A percentile compares a stretch with the other conserved stretches of the same genome.
Conservation (phyloP, 2,888 invertebrate genomes). For the Corythucha ciliata region DNA sequence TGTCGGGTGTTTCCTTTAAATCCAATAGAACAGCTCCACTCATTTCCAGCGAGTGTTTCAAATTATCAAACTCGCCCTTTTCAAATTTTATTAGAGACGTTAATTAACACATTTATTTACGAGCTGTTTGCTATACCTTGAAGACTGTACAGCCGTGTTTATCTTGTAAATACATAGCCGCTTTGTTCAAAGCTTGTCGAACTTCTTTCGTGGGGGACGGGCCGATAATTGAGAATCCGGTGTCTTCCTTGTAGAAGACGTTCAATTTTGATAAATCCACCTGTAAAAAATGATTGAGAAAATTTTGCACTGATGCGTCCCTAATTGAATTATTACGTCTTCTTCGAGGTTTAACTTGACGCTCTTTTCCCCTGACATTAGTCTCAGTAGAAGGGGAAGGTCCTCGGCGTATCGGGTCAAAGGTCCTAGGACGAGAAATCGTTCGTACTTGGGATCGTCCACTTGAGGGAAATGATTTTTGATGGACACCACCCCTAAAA, state of each 20-base stretch:
- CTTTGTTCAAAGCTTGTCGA: conserved; percentile 51
- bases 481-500: conserved; percentile 47
- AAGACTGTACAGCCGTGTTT: conserved; percentile 33
- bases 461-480: conserved; percentile 60
- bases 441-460: conserved; percentile 51
- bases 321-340: conserved; percentile 39
- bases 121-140: no score
- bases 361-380: conserved; percentile 45
- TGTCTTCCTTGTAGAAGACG: conserved; percentile 65
- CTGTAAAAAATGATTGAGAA: conserved; percentile 25
- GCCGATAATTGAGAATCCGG: conserved; percentile 56
- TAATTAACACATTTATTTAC: no score
- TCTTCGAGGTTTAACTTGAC: conserved; percentile 44
- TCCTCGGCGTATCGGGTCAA: conserved; percentile 81
- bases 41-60: conserved; percentile 48
- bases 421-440: conserved; percentile 72
- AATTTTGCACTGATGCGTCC: background rate
- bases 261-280: conserved; percentile 59
- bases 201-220: no score
- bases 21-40: conserved; percentile 45
- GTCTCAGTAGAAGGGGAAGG: conserved; percentile 60
- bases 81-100: no score
- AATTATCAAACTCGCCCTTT: conserved; percentile 43
- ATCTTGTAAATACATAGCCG: conserved; percentile 42
- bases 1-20: conserved; percentile 49